Evolutionary conservation across 2,797 vertebrate species (phyloP), one percentile per base, ranked within the genome.

Genomic region (Dicrostonyx torquatus): DNA sequence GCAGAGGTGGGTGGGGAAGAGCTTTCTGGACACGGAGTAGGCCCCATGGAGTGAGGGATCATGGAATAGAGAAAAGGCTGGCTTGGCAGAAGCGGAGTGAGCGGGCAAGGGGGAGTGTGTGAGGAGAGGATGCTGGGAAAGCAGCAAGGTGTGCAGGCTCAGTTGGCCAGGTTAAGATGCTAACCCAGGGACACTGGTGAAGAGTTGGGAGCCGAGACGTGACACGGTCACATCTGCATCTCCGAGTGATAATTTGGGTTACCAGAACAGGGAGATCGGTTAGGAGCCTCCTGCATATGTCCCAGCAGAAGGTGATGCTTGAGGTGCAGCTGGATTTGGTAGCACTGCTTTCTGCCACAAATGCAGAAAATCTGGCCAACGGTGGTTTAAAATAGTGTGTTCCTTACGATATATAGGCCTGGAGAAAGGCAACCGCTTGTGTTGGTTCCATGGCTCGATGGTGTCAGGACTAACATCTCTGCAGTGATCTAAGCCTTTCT

Each of bases 1-100:
- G 94, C 90, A 90, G 94, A 77, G 89, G 95, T 79, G 90, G 93
- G 64, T 20, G 29, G 90, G 82, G 95, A n/a, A 93, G 68, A 62
- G 93, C 96, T 94, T 76, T 95, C 89, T 78, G 92, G 90, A 89
- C 66, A 88, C 73, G 77, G 68, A 88, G 45, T 37, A 90, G 95
- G 91, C 90, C 92, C 29, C 78, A 2, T 96, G 93, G 90, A 93
- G 97, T 37, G 91, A 93, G 55, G 91, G 93, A 89, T 75, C 86
- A 40, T 84, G 91, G 68, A 55, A 93, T 55, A 90, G 95, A 94
- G 85, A 82, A 95, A 96, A 75, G 96, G 76, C 68, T 70, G 73
- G 80, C 84, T 78, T 90, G 93, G 87, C 82, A 82, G 87, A 85
- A 86, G 68, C 93, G 45, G 62, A 95, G 95, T 43, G 80, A 91